These are phyloP conservation scores for Trissonchulus latispiculum DNA, from an alignment of 2,888 invertebrate genomes.

Conservation along the genomic window DNA sequence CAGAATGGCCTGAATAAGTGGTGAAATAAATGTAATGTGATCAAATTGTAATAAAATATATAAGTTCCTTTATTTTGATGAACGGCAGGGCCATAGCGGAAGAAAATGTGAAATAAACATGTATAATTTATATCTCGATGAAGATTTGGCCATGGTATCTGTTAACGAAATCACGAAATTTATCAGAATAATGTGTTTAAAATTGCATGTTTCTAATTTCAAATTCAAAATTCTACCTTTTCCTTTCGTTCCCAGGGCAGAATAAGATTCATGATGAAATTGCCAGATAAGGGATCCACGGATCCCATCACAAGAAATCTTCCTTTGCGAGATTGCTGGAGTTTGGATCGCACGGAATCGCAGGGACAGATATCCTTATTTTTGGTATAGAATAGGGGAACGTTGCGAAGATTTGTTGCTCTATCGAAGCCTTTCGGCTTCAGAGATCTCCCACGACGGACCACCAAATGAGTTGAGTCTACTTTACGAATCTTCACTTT, in stretches of 20 bases:
- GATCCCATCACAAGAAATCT: slow-evolving; percentile 33
- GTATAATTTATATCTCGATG: too few species aligned
- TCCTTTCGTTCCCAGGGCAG: slow-evolving; percentile 38
- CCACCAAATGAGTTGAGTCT: slow-evolving; percentile 30
- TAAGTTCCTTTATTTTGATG: too few species aligned
- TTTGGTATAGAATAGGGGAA: slow-evolving; percentile 12
- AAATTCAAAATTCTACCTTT: too few species aligned
- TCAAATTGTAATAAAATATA: too few species aligned
- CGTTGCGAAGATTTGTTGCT: slow-evolving; percentile 25
- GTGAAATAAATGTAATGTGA: too few species aligned
- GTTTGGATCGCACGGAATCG: not conserved
- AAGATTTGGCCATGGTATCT: too few species aligned
- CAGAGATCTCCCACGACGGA: slow-evolving; percentile 33
- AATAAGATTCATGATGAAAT: slow-evolving; percentile 34
- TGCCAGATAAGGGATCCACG: slow-evolving; percentile 27
- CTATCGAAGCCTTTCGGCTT: slow-evolving; percentile 32
- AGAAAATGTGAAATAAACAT: too few species aligned
- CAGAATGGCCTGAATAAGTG: too few species aligned
- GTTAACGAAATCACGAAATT: too few species aligned
- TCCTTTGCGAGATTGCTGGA: not conserved
- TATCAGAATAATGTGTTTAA: too few species aligned
- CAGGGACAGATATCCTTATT: slow-evolving; percentile 20
- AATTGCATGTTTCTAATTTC: too few species aligned
- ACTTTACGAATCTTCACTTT: slow-evolving; percentile 33
- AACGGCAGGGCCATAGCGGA: too few species aligned